phyloP scores from a whole-genome alignment of 2,888 invertebrate genomes.

The Idaea aversata region DNA sequence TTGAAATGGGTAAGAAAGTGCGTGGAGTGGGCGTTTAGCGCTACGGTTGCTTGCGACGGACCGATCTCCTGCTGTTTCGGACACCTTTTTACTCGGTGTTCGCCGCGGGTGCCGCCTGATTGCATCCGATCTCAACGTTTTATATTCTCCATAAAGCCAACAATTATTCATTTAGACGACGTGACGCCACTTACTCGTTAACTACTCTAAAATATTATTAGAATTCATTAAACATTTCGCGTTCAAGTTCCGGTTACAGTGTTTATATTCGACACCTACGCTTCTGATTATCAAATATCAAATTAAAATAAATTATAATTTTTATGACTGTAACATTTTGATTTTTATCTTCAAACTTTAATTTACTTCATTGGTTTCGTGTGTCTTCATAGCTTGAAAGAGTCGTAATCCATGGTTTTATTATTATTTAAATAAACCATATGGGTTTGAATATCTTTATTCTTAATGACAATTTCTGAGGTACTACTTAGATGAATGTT shows the following conservation, averaged over 20 bases:
- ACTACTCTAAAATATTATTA: conserved; percentile 61
- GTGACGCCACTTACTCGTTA: conserved; percentile 79
- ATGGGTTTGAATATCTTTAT: not conserved
- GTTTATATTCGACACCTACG: conserved; percentile 22
- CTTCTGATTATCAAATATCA: conserved; percentile 5
- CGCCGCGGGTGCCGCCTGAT: conserved; percentile 77
- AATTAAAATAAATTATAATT: conserved; percentile 5
- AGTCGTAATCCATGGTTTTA: not conserved
- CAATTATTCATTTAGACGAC: conserved; percentile 80
- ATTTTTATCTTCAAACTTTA: conserved; percentile 1
- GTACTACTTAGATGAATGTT: not conserved
- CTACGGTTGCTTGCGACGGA: conserved; percentile 49
- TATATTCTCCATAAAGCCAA: conserved; percentile 78
- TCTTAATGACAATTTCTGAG: not conserved
- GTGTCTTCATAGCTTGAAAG: not conserved
- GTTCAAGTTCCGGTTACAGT: conserved; percentile 38
- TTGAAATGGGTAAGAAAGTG: conserved; percentile 70
- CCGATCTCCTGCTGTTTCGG: conserved; percentile 62
- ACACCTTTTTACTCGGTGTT: conserved; percentile 75
- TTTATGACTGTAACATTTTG: not conserved
- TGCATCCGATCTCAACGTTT: conserved; percentile 79
- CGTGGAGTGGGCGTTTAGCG: conserved; percentile 67
- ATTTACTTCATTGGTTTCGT: conserved; percentile 2
- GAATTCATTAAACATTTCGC: conserved; percentile 47
- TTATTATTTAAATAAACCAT: not conserved